These are phyloP conservation scores for Hololepta plana DNA, from an alignment of 2,888 invertebrate genomes.

Conservation along the genomic window DNA sequence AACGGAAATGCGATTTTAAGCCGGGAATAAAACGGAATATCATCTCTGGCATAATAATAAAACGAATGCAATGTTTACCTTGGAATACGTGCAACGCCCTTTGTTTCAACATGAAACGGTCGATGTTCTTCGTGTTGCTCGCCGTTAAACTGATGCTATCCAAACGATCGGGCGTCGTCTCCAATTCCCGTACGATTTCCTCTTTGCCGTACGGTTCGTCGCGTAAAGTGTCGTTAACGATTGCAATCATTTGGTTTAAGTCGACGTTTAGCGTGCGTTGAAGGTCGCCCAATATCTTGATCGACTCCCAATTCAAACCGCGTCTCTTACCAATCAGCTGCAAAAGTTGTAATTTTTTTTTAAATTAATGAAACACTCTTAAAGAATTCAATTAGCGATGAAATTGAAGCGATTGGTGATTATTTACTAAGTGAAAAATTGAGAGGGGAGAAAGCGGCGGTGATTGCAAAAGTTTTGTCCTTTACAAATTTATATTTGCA, in stretches of 20 bases:
- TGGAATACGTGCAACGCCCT: slow-evolving; percentile 79
- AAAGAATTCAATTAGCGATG: not conserved
- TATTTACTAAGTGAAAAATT: slow-evolving; percentile 4
- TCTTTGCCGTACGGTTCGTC: slow-evolving; percentile 46
- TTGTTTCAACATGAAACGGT: slow-evolving; percentile 60
- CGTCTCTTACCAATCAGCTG: slow-evolving; percentile 47
- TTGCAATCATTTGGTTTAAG: slow-evolving; percentile 48
- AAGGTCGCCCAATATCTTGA: slow-evolving; percentile 52
- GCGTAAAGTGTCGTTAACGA: slow-evolving; percentile 44
- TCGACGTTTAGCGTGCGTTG: slow-evolving; percentile 45
- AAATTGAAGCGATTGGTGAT: not conserved
- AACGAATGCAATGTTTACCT: slow-evolving; percentile 31
- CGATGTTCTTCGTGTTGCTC: slow-evolving; percentile 39
- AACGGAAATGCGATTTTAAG: not conserved
- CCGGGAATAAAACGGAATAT: too few relatives aligned
- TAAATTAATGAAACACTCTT: not conserved
- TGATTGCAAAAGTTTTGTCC: too few relatives aligned
- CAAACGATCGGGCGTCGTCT: slow-evolving; percentile 40
- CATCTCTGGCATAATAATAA: slow-evolving; percentile 4
- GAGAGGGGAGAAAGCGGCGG: slow-evolving; percentile 1
- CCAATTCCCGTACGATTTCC: slow-evolving; percentile 46
- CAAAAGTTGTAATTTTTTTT: slow-evolving; percentile 10
- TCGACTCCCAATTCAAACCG: slow-evolving; percentile 41
- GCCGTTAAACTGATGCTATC: slow-evolving; percentile 43
- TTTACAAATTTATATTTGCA: too few relatives aligned